phyloP scores from a whole-genome alignment of 2,888 invertebrate species.

The Tholera decimalis region DNA sequence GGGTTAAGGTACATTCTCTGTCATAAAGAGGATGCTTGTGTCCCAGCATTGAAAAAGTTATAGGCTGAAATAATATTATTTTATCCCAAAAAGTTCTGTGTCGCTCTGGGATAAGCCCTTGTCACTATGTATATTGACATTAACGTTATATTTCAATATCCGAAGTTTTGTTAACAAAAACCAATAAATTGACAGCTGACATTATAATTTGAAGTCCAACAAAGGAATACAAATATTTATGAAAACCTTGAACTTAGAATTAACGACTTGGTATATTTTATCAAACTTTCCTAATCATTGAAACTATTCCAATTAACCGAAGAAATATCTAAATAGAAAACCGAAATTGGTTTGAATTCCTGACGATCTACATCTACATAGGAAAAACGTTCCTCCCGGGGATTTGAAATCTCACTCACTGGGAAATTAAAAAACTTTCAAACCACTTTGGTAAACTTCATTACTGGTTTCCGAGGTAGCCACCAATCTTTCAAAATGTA shows the following conservation, averaged over 20 bases:
- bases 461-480: conserved; percentile 65
- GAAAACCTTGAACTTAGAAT: conserved; percentile 27
- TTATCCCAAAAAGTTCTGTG: no score
- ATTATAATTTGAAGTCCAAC: background rate
- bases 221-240: conserved; percentile 6
- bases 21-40: no score
- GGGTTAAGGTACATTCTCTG: no score
- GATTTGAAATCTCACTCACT: conserved; percentile 69
- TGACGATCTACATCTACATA: conserved; percentile 61
- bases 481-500: conserved; percentile 49
- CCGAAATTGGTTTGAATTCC: conserved; percentile 53
- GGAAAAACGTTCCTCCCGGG: conserved; percentile 60
- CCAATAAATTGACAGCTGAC: conserved; percentile 6
- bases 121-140: background rate
- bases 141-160: background rate
- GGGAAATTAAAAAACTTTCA: conserved; percentile 79
- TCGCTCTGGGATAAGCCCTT: no score
- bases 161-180: background rate
- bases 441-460: conserved; percentile 63
- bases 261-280: conserved; percentile 1
- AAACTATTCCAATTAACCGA: conserved; percentile 58
- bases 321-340: conserved; percentile 60
- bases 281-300: conserved; percentile 40
- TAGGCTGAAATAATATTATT: no score
- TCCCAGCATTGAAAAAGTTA: no score